These are phyloP conservation scores for Hymenochirus boettgeri DNA, from an alignment of 2,113 vertebrate species.

Conservation along the genomic window DNA sequence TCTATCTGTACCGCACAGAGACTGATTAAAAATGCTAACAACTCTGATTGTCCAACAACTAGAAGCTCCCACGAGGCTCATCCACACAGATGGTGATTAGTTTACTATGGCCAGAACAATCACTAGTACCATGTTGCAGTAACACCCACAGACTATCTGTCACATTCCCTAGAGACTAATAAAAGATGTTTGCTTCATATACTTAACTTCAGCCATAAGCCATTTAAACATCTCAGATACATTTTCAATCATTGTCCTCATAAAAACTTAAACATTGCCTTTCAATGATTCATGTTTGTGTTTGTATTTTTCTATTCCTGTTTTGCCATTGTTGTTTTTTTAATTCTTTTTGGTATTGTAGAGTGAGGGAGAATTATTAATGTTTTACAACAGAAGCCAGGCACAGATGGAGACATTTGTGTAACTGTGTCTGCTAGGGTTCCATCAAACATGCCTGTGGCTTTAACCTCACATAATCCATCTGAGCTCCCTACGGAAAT, in stretches of 20 bases:
- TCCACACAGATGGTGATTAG: constrained; percentile 77
- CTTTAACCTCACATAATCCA: constrained; percentile 8
- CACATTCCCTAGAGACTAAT: constrained; percentile 69
- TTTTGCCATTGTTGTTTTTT: constrained; percentile 32
- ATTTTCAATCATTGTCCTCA: constrained; percentile 75
- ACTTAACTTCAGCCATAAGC: constrained; percentile 80
- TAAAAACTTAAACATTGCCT: constrained; percentile 62
- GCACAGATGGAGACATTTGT: constrained; percentile 12
- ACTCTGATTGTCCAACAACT: constrained; percentile 74
- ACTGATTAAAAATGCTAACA: constrained; percentile 82
- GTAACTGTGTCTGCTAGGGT: constrained; percentile 8
- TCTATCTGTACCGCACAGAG: constrained; percentile 68
- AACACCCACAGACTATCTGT: constrained; percentile 77
- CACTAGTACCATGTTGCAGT: constrained; percentile 68
- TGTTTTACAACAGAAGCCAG: constrained; percentile 9
- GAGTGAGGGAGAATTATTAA: background rate
- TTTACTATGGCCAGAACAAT: constrained; percentile 74
- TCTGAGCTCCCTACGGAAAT: constrained; percentile 36
- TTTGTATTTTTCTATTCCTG: constrained; percentile 32
- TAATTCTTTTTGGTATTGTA: constrained; percentile 34
- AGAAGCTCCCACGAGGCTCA: constrained; percentile 67
- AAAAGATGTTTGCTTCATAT: constrained; percentile 76
- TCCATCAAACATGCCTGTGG: constrained; percentile 15
- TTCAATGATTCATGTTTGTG: constrained; percentile 45
- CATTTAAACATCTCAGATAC: constrained; percentile 73